Conservation (phyloP, 2,888 invertebrate genomes). For the Drosophila melanosoma region DNA sequence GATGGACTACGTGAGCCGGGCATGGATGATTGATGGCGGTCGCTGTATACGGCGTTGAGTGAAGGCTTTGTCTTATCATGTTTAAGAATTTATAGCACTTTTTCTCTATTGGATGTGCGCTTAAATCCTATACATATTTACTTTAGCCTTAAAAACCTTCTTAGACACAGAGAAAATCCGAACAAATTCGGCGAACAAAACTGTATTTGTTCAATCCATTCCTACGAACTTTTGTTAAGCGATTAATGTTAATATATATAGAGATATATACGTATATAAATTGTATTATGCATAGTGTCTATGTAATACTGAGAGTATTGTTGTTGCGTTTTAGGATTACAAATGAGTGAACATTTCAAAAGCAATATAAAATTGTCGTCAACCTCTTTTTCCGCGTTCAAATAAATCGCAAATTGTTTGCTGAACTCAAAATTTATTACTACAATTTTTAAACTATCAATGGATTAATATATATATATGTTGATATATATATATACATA, state of each 20-base stretch:
- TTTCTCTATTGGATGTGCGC: conserved; percentile 50
- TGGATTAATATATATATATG: conserved; percentile 13
- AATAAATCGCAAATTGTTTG: conserved; percentile 72
- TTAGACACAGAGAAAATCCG: conserved; percentile 24
- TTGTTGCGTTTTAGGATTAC: conserved; percentile 75
- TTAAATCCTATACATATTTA: conserved; percentile 60
- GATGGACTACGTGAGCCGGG: conserved; percentile 90
- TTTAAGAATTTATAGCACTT: conserved; percentile 62
- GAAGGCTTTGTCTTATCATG: conserved; percentile 52
- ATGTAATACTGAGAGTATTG: conserved; percentile 75
- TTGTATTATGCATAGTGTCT: conserved; percentile 78
- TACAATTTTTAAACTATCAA: conserved; percentile 21
- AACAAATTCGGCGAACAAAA: conserved; percentile 42
- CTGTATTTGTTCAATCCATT: conserved; percentile 66
- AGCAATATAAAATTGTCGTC: conserved; percentile 67
- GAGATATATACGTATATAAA: conserved; percentile 38
- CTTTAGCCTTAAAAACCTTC: conserved; percentile 48
- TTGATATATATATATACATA: conserved; percentile 1
- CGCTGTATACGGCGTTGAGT: conserved; percentile 1
- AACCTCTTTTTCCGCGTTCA: conserved; percentile 48
- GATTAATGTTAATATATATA: conserved; percentile 50
- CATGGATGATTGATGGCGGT: conserved; percentile 77
- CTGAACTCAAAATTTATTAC: conserved; percentile 63
- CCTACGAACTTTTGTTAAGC: conserved; percentile 68
- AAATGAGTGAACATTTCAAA: conserved; percentile 55